These are phyloP conservation scores for Bombus fervidus DNA, from an alignment of 1,140 invertebrate genomes.

Conservation along the genomic window DNA sequence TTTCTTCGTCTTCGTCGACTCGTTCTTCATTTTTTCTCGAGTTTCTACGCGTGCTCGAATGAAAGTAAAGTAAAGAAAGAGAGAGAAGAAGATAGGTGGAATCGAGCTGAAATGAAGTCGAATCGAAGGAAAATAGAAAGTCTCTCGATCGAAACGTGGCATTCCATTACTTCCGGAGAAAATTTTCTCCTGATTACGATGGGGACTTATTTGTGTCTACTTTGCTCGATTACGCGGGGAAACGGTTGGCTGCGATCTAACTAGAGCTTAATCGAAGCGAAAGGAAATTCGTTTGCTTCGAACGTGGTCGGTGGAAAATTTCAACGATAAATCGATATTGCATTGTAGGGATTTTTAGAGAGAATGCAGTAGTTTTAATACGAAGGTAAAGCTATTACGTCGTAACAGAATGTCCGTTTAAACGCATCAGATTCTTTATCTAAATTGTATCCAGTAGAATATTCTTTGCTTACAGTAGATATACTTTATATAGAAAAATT, in stretches of 20 bases:
- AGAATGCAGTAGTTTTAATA: no score
- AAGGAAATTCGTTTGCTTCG: constrained; percentile 18
- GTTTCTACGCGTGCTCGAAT: neutral
- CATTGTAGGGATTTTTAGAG: neutral
- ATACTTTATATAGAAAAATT: no score
- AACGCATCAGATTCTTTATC: no score
- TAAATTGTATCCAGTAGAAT: no score
- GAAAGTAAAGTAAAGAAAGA: no score
- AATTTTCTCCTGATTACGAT: constrained; percentile 4
- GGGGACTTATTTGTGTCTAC: neutral
- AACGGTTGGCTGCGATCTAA: neutral
- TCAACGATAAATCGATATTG: neutral
- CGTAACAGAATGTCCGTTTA: no score
- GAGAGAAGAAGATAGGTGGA: neutral
- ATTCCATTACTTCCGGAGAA: neutral
- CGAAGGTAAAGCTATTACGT: no score
- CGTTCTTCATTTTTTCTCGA: constrained; percentile 13
- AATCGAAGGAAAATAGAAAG: constrained; percentile 29
- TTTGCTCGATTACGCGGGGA: constrained; percentile 11
- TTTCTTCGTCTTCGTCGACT: neutral
- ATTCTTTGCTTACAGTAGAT: no score
- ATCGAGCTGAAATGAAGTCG: constrained; percentile 6
- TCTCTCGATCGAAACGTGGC: neutral
- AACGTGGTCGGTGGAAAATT: neutral
- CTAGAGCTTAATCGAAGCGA: constrained; percentile 10